Conservation (phyloP, 2,113 vertebrate genomes). For the human (Homo sapiens) region DNA sequence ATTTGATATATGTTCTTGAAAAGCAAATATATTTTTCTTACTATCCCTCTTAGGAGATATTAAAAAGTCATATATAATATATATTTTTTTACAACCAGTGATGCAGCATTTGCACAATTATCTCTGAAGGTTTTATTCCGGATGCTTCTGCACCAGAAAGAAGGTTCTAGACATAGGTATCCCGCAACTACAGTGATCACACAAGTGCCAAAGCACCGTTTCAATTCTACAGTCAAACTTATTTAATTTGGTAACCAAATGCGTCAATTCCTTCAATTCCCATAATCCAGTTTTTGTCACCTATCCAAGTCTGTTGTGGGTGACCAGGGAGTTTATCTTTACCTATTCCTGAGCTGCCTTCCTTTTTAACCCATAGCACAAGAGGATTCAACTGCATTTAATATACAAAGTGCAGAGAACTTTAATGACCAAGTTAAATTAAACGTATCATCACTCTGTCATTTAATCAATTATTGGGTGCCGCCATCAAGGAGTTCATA, state of each 20-base stretch:
- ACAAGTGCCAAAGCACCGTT: not conserved
- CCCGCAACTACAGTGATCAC: not conserved
- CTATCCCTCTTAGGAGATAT: slow-evolving; percentile 55
- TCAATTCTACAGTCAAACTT: not conserved
- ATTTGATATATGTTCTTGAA: slow-evolving; percentile 71
- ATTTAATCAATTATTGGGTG: not conserved
- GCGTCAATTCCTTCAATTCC: not conserved
- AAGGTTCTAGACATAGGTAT: not conserved
- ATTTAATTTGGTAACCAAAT: not conserved
- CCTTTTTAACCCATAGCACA: not conserved
- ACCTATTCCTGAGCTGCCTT: not conserved
- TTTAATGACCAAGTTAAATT: not conserved
- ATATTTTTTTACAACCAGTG: slow-evolving; percentile 47
- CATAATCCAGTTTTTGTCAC: not conserved
- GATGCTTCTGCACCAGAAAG: not conserved
- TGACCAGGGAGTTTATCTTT: not conserved
- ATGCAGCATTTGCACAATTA: not conserved
- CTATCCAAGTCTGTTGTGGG: not conserved
- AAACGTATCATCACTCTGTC: not conserved
- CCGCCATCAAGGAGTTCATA: not conserved
- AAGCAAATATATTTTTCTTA: slow-evolving; percentile 65
- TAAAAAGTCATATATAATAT: slow-evolving; percentile 68
- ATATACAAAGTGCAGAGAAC: not conserved
- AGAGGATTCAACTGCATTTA: not conserved
- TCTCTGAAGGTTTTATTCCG: slow-evolving; percentile 21